Base-by-base conservation (phyloP, 2,113 vertebrate genomes). In the Sylvilagus bachmani region DNA sequence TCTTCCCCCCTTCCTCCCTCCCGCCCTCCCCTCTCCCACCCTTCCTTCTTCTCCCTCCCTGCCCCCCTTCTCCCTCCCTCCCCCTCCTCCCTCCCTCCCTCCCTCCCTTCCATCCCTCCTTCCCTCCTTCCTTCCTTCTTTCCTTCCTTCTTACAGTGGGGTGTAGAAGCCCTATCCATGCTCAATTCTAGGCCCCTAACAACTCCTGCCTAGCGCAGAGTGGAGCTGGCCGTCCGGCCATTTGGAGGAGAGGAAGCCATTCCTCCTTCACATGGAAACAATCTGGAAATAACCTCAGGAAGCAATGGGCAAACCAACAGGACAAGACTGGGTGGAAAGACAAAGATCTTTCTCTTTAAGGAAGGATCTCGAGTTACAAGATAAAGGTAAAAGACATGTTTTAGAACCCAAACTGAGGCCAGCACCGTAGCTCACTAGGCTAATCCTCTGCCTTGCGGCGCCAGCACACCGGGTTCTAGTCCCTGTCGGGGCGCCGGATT, bases 1-100 rank as follows among this genome's bases (percentile, higher is more conserved):
- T 44, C 44, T 44, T 44, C 44, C 44, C 6, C 44, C 44, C 5
- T 44, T 6, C 44, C 44, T 44, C 6, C 44, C 44, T 44, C 44
- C 7, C 44, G 5, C 44, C 44, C 7, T 6, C 1, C 44, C 44
- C 6, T 6, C 7, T 6, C 7, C 5, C 44, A 5, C 44, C 44
- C 44, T 44, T 6, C 44, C 44, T 6, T 44, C 44, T 6, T 44
- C 38, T 44, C 38, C 38, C 38, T 38, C 38, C 38, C 38, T 38
- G 4, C 5, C 38, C 38, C 38, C 5, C 38, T 5, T 38, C 5
- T 6, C 6, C 38, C 5, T 44, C 38, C 5, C 5, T 5, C 38
- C 38, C 5, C 38, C 38, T 6, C 5, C 38, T 44, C 38, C 38
- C 5, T 44, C 38, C 38, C 38, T 38, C 38, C 5, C 38, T n/a